These are phyloP conservation scores for Acanthacorydalis orientalis DNA, from an alignment of 2,888 invertebrate species.

Conservation along the genomic window DNA sequence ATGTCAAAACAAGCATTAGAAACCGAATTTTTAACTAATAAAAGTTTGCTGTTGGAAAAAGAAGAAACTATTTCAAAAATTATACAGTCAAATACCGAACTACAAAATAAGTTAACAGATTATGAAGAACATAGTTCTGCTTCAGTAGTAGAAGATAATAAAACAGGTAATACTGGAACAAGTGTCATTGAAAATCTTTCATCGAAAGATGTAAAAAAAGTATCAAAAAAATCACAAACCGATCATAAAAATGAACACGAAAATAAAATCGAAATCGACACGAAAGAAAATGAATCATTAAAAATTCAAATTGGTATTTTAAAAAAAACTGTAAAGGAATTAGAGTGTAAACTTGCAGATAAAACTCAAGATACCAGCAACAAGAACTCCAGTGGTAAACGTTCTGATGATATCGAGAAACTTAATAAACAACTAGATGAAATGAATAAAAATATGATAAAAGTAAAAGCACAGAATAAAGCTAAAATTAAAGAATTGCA, in stretches of 20 bases:
- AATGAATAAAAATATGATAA: conserved; percentile 59
- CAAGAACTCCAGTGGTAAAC: conserved; percentile 14
- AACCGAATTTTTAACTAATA: conserved; percentile 16
- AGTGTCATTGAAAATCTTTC: conserved; percentile 1
- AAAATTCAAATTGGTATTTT: conserved; percentile 35
- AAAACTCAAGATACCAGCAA: conserved; percentile 5
- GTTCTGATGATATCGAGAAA: conserved; percentile 25
- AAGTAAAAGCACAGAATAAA: conserved; percentile 54
- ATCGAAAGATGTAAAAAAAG: conserved; percentile 6
- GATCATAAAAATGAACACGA: conserved; percentile 5
- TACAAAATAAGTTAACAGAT: conserved; percentile 6
- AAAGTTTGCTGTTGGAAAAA: conserved; percentile 15
- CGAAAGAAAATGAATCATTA: conserved; percentile 29
- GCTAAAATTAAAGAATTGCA: conserved; percentile 58
- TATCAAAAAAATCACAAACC: conserved; percentile 11
- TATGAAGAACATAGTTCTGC: conserved; percentile 3
- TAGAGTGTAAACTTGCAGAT: conserved; percentile 21
- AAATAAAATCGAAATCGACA: conserved; percentile 16
- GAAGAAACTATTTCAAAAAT: neutral
- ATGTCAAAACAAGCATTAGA: conserved; percentile 18
- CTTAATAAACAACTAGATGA: conserved; percentile 56
- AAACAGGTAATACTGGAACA: neutral
- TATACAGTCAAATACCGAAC: conserved; percentile 15
- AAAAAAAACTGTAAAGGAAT: conserved; percentile 32
- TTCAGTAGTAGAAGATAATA: conserved; percentile 6